A percentile compares a stretch with the other conserved stretches of the same genome.
These are phyloP conservation scores for Drosophila ezoana DNA, from an alignment of 2,888 invertebrate genomes.

Conservation along the genomic window DNA sequence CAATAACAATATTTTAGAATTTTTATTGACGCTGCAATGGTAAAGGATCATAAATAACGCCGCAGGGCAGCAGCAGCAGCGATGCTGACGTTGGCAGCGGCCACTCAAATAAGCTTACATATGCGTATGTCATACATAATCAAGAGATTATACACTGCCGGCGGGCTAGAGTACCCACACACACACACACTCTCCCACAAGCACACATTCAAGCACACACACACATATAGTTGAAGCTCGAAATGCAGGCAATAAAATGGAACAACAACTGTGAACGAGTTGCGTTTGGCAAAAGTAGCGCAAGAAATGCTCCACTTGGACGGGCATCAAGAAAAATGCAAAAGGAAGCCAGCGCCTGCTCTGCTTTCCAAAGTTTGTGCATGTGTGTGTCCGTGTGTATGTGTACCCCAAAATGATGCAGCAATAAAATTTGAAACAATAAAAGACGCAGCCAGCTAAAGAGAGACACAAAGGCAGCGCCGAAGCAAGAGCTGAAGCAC, in stretches of 20 bases:
- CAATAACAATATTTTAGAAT: slow-evolving; percentile 74
- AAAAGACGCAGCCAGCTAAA: slow-evolving; percentile 59
- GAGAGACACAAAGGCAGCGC: slow-evolving; percentile 19
- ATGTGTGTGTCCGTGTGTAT: slow-evolving; percentile 31
- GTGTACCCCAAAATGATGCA: slow-evolving; percentile 73
- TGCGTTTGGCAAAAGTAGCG: slow-evolving; percentile 42
- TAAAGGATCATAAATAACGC: slow-evolving; percentile 65
- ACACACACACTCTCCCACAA: neutral
- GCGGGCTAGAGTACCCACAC: slow-evolving; percentile 18
- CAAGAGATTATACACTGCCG: slow-evolving; percentile 72
- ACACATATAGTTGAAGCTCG: neutral
- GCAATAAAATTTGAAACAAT: slow-evolving; percentile 82
- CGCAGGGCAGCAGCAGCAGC: slow-evolving; percentile 25
- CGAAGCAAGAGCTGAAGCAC: neutral
- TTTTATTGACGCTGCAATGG: slow-evolving; percentile 67
- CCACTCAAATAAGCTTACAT: slow-evolving; percentile 64
- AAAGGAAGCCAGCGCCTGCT: slow-evolving; percentile 46
- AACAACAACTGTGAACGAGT: slow-evolving; percentile 29
- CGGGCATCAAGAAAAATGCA: slow-evolving; percentile 73
- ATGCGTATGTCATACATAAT: slow-evolving; percentile 78
- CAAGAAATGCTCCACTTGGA: slow-evolving; percentile 75
- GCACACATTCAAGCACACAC: neutral
- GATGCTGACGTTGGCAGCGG: slow-evolving; percentile 13
- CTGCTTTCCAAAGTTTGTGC: neutral
- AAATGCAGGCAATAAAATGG: slow-evolving; percentile 61